Evolutionary conservation across 2,113 vertebrate genomes (phyloP).

Genomic region (Campylomormyrus numenius): DNA sequence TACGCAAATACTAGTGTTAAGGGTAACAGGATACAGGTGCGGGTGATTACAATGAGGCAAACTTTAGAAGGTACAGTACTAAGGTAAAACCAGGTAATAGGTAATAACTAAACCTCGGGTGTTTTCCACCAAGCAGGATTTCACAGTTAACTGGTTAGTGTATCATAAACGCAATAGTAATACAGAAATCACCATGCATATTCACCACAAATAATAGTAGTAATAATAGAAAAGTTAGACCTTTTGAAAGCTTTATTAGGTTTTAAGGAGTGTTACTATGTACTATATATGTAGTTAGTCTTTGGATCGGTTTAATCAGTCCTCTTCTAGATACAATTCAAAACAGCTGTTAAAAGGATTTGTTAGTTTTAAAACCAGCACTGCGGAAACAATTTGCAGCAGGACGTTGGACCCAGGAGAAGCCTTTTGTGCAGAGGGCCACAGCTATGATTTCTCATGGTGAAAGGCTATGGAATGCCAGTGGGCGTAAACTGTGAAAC

Average conservation of each 20-base stretch:
- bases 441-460: too few relatives aligned
- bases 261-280: neutral
- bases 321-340: neutral
- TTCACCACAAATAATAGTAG: neutral
- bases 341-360: neutral
- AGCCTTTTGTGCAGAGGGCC: too few relatives aligned
- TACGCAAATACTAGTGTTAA: too few relatives aligned
- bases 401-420: too few relatives aligned
- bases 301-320: neutral
- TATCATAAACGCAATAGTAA: neutral
- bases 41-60: too few relatives aligned
- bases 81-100: too few relatives aligned
- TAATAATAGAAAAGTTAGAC: neutral
- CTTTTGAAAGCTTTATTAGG: neutral
- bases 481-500: too few relatives aligned
- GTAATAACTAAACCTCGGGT: too few relatives aligned
- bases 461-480: too few relatives aligned
- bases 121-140: too few relatives aligned
- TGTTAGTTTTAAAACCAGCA: neutral
- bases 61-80: too few relatives aligned
- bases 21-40: too few relatives aligned
- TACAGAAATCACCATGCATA: neutral
- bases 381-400: neutral
- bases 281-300: neutral
- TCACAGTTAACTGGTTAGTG: neutral